phyloP scores from a whole-genome alignment of 1,140 invertebrate species.

The Aricia agestis region DNA sequence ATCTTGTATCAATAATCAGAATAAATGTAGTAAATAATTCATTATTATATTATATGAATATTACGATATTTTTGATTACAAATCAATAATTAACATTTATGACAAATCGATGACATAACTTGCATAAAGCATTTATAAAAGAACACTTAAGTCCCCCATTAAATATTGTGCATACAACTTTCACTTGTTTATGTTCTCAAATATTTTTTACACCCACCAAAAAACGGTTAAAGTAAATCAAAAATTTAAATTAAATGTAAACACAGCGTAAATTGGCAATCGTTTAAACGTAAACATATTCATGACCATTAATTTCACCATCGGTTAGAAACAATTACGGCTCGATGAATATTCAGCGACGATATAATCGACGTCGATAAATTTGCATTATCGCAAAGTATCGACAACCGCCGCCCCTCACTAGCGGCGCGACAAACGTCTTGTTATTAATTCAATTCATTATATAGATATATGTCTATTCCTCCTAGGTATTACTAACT shows the following conservation, averaged over 20 bases:
- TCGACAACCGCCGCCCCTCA: constrained; percentile 48
- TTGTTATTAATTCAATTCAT: constrained; percentile 18
- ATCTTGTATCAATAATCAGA: too few species aligned
- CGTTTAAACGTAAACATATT: not conserved
- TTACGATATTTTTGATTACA: too few species aligned
- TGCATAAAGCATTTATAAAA: not conserved
- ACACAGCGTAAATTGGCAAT: not conserved
- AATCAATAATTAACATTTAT: too few species aligned
- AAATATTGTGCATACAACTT: not conserved
- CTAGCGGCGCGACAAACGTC: constrained; percentile 40
- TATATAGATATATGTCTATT: not conserved
- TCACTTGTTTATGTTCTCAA: not conserved
- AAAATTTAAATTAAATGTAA: not conserved
- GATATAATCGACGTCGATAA: constrained; percentile 47
- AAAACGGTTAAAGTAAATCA: not conserved
- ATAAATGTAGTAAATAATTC: too few species aligned
- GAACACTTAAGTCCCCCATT: not conserved
- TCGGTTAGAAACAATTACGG: constrained; percentile 48
- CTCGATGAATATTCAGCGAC: constrained; percentile 49
- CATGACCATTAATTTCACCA: constrained; percentile 37
- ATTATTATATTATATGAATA: too few species aligned
- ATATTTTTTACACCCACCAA: not conserved
- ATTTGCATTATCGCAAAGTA: constrained; percentile 50
- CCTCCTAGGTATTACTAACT: not conserved
- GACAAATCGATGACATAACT: too few species aligned